Conservation (phyloP, 92 coral and sea anemone genomes). For the Palythoa caribaeorum region DNA sequence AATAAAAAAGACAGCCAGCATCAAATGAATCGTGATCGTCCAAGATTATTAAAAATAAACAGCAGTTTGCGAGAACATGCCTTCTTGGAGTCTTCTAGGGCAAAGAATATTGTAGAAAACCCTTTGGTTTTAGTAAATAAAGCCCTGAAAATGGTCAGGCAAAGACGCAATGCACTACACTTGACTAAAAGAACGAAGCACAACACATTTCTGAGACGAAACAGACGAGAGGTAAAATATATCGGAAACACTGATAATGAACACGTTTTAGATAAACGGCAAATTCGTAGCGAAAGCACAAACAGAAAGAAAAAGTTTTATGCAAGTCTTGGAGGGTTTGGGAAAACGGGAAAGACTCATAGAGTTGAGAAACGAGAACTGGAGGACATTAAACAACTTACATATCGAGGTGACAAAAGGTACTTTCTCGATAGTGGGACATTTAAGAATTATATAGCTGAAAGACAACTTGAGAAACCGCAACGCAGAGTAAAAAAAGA, state of each 20-base stretch:
- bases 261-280: conserved; percentile 30
- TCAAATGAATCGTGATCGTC: neutral
- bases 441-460: neutral
- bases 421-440: neutral
- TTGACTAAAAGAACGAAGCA: neutral
- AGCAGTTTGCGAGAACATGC: neutral
- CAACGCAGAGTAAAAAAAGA: conserved; percentile 40
- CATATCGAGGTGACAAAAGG: neutral
- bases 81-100: neutral
- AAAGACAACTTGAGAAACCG: neutral
- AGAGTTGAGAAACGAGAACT: conserved; percentile 13
- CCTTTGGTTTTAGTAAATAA: conserved; percentile 14
- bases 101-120: neutral
- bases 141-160: conserved; percentile 9
- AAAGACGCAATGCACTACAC: neutral
- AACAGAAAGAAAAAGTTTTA: neutral
- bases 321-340: neutral
- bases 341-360: neutral
- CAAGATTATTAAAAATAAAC: neutral
- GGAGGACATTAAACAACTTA: neutral
- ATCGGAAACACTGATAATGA: neutral
- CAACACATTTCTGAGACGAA: conserved; percentile 8
- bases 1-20: neutral
- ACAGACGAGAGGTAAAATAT: conserved; percentile 5
- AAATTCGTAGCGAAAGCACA: neutral